Percentiles rank a stretch among this genome's conserved stretches.
phyloP scores from a whole-genome alignment of 2,888 invertebrate genomes.

The Orthonychiurus folsomi region DNA sequence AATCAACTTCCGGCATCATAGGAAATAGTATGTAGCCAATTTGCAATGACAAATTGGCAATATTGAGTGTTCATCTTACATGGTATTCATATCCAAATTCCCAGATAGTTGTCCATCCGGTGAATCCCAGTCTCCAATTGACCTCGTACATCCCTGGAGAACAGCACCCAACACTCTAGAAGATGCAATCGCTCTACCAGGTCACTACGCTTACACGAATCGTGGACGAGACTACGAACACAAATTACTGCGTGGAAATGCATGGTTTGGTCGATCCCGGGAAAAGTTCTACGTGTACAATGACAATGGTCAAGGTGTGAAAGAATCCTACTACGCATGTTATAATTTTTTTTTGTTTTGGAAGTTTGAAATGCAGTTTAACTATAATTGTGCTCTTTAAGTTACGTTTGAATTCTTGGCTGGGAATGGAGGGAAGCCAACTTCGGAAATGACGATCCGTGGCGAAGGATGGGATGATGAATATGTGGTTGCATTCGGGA shows the following conservation, averaged over 20 bases:
- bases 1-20: too few species aligned
- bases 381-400: background rate
- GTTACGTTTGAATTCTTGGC: conserved; percentile 3
- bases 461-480: conserved; percentile 23
- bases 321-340: too few species aligned
- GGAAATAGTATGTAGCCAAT: too few species aligned
- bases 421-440: background rate
- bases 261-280: background rate
- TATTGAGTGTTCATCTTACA: too few species aligned
- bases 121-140: background rate
- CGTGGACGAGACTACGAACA: background rate
- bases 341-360: too few species aligned
- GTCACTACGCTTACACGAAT: background rate
- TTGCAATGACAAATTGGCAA: too few species aligned
- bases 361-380: too few species aligned
- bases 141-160: background rate
- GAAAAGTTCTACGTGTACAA: background rate
- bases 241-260: background rate
- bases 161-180: background rate
- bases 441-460: conserved; percentile 3
- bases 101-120: background rate
- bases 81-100: too few species aligned
- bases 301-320: background rate
- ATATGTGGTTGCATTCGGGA: conserved; percentile 24
- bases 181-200: too few species aligned